Evolutionary conservation across 1,140 invertebrate genomes (phyloP).

Genomic region (Lutraria rhynchaena): DNA sequence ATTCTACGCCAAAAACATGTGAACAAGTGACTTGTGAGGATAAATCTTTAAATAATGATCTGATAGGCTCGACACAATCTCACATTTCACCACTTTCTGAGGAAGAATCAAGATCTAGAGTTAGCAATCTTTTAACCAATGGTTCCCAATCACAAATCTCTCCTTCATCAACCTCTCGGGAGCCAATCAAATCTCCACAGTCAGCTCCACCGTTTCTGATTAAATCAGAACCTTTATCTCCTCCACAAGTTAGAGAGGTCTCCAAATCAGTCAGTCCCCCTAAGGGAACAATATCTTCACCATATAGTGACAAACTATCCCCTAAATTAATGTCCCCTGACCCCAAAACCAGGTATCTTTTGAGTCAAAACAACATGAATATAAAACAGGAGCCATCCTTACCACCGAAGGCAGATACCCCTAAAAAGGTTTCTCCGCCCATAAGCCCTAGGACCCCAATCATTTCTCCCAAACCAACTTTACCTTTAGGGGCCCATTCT

Average conservation of each 20-base stretch:
- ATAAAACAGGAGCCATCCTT: slow-evolving; percentile 26
- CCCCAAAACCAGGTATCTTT: slow-evolving; percentile 55
- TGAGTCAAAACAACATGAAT: slow-evolving; percentile 34
- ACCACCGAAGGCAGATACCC: slow-evolving; percentile 12
- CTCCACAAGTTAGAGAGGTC: slow-evolving; percentile 19
- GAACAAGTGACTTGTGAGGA: neutral
- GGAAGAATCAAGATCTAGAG: slow-evolving; percentile 24
- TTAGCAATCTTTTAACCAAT: neutral
- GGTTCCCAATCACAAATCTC: slow-evolving; percentile 27
- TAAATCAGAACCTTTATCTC: slow-evolving; percentile 46
- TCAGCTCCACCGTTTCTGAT: slow-evolving; percentile 9
- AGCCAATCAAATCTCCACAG: slow-evolving; percentile 27
- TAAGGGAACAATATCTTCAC: neutral
- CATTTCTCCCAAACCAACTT: slow-evolving; percentile 21
- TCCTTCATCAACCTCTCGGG: neutral
- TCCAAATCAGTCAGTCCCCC: slow-evolving; percentile 13
- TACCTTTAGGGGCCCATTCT: slow-evolving; percentile 31
- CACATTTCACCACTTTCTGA: neutral
- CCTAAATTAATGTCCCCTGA: slow-evolving; percentile 43
- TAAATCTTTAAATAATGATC: slow-evolving; percentile 26
- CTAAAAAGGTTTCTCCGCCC: slow-evolving; percentile 46
- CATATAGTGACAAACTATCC: slow-evolving; percentile 33
- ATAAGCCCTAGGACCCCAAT: slow-evolving; percentile 36
- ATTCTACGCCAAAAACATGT: neutral
- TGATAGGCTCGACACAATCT: slow-evolving; percentile 23